Conservation (phyloP, 2,797 vertebrate species). For the Momotus momota region DNA sequence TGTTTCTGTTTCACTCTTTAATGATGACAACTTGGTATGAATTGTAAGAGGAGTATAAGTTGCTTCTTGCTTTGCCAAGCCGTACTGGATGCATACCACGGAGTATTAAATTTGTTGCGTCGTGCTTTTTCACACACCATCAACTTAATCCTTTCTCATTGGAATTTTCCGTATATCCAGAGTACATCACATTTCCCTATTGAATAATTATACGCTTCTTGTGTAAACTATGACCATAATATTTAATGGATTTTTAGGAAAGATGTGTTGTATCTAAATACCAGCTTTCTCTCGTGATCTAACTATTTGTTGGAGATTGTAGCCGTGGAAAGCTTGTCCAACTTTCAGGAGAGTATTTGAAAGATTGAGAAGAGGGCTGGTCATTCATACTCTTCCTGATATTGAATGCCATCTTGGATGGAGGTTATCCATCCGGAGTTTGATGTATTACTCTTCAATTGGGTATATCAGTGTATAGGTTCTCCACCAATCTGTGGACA, state of each 20-base stretch:
- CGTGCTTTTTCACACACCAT: not conserved
- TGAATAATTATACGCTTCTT: not conserved
- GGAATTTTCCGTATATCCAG: not conserved
- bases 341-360: not conserved
- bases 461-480: not conserved
- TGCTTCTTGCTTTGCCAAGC: not conserved
- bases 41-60: not conserved
- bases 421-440: not conserved
- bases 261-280: not conserved
- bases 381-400: not conserved
- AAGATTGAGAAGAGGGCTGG: not conserved
- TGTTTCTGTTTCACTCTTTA: not conserved
- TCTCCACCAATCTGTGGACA: not conserved
- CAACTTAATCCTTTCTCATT: not conserved
- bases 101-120: not conserved
- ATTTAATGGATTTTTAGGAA: not conserved
- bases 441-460: not conserved
- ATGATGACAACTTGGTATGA: not conserved
- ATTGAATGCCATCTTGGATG: not conserved
- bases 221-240: not conserved
- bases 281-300: not conserved
- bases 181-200: not conserved
- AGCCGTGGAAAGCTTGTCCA: not conserved
- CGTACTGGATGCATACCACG: not conserved
- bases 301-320: accelerated